These are phyloP conservation scores for Pectinophora gossypiella DNA, from an alignment of 1,140 invertebrate species.

Conservation along the genomic window DNA sequence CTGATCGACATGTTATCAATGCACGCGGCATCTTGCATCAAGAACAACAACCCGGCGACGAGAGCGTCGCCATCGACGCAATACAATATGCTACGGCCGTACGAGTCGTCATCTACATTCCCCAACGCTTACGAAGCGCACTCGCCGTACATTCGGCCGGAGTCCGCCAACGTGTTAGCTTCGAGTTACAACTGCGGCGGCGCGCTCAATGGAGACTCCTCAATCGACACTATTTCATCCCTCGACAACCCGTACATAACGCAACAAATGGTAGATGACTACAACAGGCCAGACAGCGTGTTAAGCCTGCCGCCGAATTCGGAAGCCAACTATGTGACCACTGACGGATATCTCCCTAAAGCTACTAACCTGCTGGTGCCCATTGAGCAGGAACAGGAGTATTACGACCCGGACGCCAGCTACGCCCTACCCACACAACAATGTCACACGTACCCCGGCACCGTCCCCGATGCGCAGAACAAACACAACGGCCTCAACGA, in stretches of 20 bases:
- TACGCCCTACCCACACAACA: conserved; percentile 49
- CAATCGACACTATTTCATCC: conserved; percentile 57
- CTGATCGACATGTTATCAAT: conserved; percentile 85
- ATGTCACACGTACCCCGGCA: conserved; percentile 60
- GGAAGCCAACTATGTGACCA: conserved; percentile 47
- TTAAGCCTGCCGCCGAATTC: conserved; percentile 55
- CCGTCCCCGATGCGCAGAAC: conserved; percentile 53
- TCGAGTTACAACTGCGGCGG: conserved; percentile 68
- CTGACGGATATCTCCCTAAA: conserved; percentile 62
- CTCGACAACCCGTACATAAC: conserved; percentile 56
- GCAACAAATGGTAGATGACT: conserved; percentile 47
- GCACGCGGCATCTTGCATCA: conserved; percentile 82
- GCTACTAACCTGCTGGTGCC: conserved; percentile 58
- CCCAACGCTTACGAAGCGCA: conserved; percentile 58
- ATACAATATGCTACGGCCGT: conserved; percentile 64
- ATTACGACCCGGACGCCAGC: conserved; percentile 59
- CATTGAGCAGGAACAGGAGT: conserved; percentile 56
- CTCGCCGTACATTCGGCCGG: conserved; percentile 69
- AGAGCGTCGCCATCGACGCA: conserved; percentile 41
- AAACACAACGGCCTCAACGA: conserved; percentile 69
- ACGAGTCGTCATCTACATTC: conserved; percentile 63
- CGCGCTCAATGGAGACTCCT: conserved; percentile 50
- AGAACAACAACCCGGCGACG: conserved; percentile 64
- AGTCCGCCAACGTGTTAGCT: conserved; percentile 71
- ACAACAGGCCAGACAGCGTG: conserved; percentile 62